phyloP scores from a whole-genome alignment of 23 tunicate species.

The Oikopleura albicans region DNA sequence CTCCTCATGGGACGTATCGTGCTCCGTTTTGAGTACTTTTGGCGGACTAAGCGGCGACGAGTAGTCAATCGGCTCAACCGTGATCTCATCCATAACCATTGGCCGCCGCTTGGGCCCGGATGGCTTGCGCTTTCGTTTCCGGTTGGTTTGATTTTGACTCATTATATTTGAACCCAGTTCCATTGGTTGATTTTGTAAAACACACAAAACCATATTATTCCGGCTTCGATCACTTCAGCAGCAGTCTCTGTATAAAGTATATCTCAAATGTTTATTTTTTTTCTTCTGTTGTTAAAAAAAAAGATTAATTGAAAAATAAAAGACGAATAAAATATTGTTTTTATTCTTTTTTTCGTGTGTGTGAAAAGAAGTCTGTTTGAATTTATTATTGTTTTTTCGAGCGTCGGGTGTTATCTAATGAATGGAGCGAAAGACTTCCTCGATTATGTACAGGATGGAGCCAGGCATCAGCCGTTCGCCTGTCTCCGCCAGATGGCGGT shows the following conservation, averaged over 20 bases:
- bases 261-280: too few relatives aligned
- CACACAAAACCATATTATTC: background rate
- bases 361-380: too few relatives aligned
- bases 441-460: slow-evolving; percentile 17
- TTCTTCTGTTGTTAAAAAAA: too few relatives aligned
- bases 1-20: too few relatives aligned
- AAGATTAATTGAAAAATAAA: too few relatives aligned
- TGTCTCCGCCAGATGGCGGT: background rate
- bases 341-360: too few relatives aligned
- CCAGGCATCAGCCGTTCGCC: background rate
- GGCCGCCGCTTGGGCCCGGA: background rate
- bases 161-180: background rate
- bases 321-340: too few relatives aligned
- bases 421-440: slow-evolving; percentile 16
- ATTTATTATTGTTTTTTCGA: too few relatives aligned
- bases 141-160: background rate
- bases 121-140: background rate
- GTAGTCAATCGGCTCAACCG: background rate
- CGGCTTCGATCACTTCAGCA: too few relatives aligned
- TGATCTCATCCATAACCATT: background rate
- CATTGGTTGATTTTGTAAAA: background rate
- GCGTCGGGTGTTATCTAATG: too few relatives aligned
- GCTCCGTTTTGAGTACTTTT: background rate
- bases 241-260: too few relatives aligned
- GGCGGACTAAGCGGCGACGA: background rate